Evolutionary conservation across 2,888 invertebrate species (phyloP).

Genomic region (Holacanthella duospinosa): DNA sequence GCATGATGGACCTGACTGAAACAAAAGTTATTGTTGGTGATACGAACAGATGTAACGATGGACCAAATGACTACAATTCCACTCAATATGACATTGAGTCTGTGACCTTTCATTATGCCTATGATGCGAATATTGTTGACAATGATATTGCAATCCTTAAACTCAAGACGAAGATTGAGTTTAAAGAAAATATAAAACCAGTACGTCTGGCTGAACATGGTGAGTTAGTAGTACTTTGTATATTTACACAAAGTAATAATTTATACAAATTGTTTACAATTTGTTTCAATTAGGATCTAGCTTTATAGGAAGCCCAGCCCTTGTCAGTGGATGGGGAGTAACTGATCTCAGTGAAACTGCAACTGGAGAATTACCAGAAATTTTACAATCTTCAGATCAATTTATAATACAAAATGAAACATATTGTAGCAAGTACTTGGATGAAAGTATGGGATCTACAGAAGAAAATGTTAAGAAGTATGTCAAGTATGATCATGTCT

Average conservation of each 20-base stretch:
- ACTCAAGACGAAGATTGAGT: constrained; percentile 23
- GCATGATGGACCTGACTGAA: constrained; percentile 19
- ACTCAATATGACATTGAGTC: constrained; percentile 25
- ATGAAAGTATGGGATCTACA: constrained; percentile 15
- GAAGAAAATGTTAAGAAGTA: constrained; percentile 12
- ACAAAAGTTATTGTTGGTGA: constrained; percentile 31
- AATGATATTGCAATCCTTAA: constrained; percentile 32
- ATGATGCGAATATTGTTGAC: constrained; percentile 21
- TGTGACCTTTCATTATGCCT: constrained; percentile 28
- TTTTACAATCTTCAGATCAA: constrained; percentile 20
- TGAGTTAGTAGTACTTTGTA: no score
- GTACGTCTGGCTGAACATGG: constrained; percentile 22
- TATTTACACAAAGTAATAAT: not conserved
- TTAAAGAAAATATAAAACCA: constrained; percentile 20
- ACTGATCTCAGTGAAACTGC: constrained; percentile 16
- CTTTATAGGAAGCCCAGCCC: constrained; percentile 20
- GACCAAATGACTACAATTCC: not conserved
- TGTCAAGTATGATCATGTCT: constrained; percentile 25
- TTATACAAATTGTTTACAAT: not conserved
- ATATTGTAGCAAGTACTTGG: constrained; percentile 17
- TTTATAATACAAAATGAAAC: constrained; percentile 25
- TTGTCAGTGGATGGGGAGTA: constrained; percentile 27
- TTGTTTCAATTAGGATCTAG: constrained; percentile 14
- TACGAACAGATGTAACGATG: constrained; percentile 27
- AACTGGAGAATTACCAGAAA: constrained; percentile 11